Base-by-base conservation (phyloP, 1,140 invertebrate species). In the Archivesica marissinica region DNA sequence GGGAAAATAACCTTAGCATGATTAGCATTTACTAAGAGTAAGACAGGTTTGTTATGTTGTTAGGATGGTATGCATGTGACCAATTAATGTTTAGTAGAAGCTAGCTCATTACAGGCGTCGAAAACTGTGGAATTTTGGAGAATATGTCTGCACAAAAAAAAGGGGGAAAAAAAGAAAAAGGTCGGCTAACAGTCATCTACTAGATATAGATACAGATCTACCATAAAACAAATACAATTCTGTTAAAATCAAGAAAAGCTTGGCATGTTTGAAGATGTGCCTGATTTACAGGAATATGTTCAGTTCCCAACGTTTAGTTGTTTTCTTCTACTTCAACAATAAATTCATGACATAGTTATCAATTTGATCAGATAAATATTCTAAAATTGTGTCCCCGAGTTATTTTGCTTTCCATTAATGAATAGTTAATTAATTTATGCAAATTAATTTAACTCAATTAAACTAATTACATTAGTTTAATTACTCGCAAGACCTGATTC, bases 181-280 rank as follows among this genome's bases (percentile, higher is more conserved):
- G 20, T 64, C 20, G n/a, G 30, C 28, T 13, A 20, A 64, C 11
- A 64, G 59, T 64, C 30, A 25, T 28, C 15, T 13, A 28, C 25
- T 25, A 25, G 28, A 35, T 1, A 20, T 20, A 35, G 59, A 64
- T 64, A 64, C 30, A 35, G 59, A 64, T 64, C 59, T 25, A 17
- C 25, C n/a, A n/a, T n/a, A n/a, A 35, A 9, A 64, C 17, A 64
- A 64, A 64, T 64, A 64, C 38, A 33, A 33, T 64, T 64, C 59
- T 64, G 33, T 64, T 64, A 30, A 64, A 64, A 64, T 64, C 38
- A 33, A 64, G 30, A 64, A 33, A 6, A 64, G 30, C 59, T 64
- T 64, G 59, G 59, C 59, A 64, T 1, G n/a, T n/a, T n/a, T n/a
- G 0, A 17, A 17, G 20, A 0, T 13, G 15, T 64, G 59, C n/a